A percentile compares a stretch with the other conserved stretches of the same genome.
These are phyloP conservation scores for Pachyrhynchus sulphureomaculatus DNA, from an alignment of 1,140 invertebrate species.

Conservation along the genomic window DNA sequence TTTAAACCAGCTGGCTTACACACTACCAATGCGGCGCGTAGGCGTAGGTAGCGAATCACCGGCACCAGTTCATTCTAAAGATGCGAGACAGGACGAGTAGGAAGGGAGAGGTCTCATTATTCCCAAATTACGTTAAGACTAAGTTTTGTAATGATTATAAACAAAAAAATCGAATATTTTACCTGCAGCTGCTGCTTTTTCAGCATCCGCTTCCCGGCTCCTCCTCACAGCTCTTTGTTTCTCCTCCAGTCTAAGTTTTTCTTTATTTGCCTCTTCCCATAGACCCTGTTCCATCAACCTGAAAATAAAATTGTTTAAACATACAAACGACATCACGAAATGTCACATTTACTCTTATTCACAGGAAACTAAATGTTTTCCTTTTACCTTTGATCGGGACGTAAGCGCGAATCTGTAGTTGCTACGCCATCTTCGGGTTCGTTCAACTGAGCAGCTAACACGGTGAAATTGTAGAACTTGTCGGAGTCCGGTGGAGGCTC, in stretches of 20 bases:
- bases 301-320: constrained; percentile 50
- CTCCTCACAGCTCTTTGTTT: constrained; percentile 82
- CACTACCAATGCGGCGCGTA: neutral
- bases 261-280: constrained; percentile 95
- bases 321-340: neutral
- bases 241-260: constrained; percentile 89
- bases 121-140: too few relatives aligned
- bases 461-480: constrained; percentile 90
- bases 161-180: constrained; percentile 10
- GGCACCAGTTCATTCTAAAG: too few relatives aligned
- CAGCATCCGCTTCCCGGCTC: constrained; percentile 75
- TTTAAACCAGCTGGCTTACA: neutral
- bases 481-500: constrained; percentile 69
- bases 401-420: constrained; percentile 90
- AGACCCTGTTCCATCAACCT: constrained; percentile 90
- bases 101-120: too few relatives aligned
- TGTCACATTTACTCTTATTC: neutral
- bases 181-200: constrained; percentile 74
- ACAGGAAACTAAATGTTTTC: neutral
- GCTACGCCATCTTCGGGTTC: constrained; percentile 90
- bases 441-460: constrained; percentile 94
- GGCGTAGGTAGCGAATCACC: too few relatives aligned
- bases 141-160: too few relatives aligned
- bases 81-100: too few relatives aligned
- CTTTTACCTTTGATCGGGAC: constrained; percentile 51